Evolutionary conservation across 2,888 invertebrate genomes (phyloP).

Genomic region (Nymphalis c-album): DNA sequence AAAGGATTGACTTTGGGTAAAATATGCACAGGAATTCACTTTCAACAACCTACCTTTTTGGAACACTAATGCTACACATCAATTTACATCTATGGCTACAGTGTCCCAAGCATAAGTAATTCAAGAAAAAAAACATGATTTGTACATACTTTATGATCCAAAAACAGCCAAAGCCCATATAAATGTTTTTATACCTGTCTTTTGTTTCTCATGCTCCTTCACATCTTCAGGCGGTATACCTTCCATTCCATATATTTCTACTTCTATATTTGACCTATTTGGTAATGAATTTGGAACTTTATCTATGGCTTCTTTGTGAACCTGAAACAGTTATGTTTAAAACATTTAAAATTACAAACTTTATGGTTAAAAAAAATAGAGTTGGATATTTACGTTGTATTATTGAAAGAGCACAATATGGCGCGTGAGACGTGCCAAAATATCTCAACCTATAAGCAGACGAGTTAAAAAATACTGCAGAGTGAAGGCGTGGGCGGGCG

Average conservation of each 20-base stretch:
- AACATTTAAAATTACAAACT: not conserved
- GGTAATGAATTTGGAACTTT: constrained; percentile 99
- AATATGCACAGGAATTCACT: constrained; percentile 37
- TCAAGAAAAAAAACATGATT: constrained; percentile 50
- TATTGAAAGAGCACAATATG: constrained; percentile 58
- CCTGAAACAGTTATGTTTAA: constrained; percentile 79
- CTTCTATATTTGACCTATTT: constrained; percentile 98
- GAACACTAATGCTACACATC: constrained; percentile 67
- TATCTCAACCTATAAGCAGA: constrained; percentile 63
- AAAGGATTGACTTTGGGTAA: constrained; percentile 48
- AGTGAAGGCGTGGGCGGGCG: constrained; percentile 54
- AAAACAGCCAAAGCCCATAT: constrained; percentile 54
- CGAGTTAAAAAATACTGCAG: constrained; percentile 60
- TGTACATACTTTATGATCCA: constrained; percentile 73
- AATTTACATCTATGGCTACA: constrained; percentile 62
- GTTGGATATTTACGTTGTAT: constrained; percentile 57
- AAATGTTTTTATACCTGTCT: constrained; percentile 81
- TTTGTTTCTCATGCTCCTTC: constrained; percentile 95
- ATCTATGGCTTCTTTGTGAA: constrained; percentile 99
- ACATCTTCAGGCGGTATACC: constrained; percentile 98
- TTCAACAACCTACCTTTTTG: constrained; percentile 47
- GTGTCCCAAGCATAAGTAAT: constrained; percentile 62
- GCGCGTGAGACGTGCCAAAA: constrained; percentile 66
- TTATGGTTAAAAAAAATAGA: constrained; percentile 14
- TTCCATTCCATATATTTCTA: constrained; percentile 99